Base-by-base conservation (phyloP, 2,113 vertebrate species). In the Rattus rattus region DNA sequence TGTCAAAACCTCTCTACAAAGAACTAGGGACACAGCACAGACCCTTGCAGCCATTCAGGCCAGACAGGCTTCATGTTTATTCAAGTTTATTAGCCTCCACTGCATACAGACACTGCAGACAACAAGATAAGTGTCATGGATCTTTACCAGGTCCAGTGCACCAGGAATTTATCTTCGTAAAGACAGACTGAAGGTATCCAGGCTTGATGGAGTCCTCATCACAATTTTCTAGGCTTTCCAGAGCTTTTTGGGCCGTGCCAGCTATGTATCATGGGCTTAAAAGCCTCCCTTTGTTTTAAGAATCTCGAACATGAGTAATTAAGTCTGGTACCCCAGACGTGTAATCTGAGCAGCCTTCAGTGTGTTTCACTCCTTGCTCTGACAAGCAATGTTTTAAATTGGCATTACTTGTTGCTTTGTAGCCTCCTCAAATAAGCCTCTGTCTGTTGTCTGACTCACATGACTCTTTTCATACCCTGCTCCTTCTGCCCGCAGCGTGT, bases 251-350 rank as follows among this genome's bases (percentile, higher is more conserved):
- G 36, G 72, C 59, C 73, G 52, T 90, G 90, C 94, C 95, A 96
- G 84, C 95, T 90, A 96, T 5, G 1, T 36, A 92, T 70, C 94
- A 91, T 17, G 19, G 36, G 52, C 14, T 96, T 95, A 96, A 97
- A 97, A 96, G 97, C 86, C 87, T 93, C 83, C 84, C 94, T 97
- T 98, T 97, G 96, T 97, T 90, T 97, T 79, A 97, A 63, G 92
- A 88, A 95, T 96, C 94, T 93, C 93, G 92, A 76, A 96, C 95
- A 92, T 49, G 94, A 95, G 96, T 98, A 96, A 97, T 97, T 96
- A 97, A 96, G 91, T 70, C 96, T 90, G 90, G 61, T 56, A 85
- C n/a, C 90, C 91, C 77, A 94, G 96, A 88, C 30, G 2, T 94
- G 94, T 96, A 96, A 97, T 95, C 94, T 70, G 93, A 97, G 91